phyloP scores from a whole-genome alignment of 2,113 vertebrate genomes.

The Cyprinodon tularosa region DNA sequence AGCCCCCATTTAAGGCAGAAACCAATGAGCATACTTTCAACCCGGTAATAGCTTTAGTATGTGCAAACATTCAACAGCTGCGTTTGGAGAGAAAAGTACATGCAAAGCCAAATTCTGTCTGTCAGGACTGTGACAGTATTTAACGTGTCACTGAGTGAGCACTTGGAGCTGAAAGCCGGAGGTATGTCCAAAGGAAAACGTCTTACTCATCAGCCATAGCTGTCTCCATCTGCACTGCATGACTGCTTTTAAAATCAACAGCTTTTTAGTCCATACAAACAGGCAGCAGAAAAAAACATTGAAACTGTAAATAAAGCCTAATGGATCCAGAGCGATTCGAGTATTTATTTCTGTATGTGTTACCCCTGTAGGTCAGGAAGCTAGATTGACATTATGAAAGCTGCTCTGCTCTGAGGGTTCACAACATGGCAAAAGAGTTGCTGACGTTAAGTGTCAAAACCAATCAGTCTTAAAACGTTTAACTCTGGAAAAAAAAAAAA shows the following conservation, averaged over 20 bases:
- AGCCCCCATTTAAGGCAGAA: background rate
- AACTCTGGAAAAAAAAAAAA: background rate
- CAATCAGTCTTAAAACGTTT: constrained; percentile 9
- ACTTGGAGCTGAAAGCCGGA: constrained; percentile 26
- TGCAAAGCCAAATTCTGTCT: constrained; percentile 13
- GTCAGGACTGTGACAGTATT: constrained; percentile 29
- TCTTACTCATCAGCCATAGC: constrained; percentile 30
- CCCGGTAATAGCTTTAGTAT: constrained; percentile 15
- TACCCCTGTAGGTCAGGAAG: constrained; percentile 32
- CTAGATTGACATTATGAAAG: constrained; percentile 18
- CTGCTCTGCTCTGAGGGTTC: background rate
- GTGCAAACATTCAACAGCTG: constrained; percentile 43
- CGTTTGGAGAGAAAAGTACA: constrained; percentile 9
- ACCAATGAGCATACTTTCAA: constrained; percentile 22
- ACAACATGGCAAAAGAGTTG: background rate
- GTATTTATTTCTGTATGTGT: constrained; percentile 16
- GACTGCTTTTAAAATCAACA: constrained; percentile 45
- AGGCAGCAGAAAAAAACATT: constrained; percentile 26
- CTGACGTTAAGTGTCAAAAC: constrained; percentile 3
- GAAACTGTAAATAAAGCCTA: constrained; percentile 13
- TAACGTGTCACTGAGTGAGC: constrained; percentile 17
- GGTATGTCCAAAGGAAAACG: constrained; percentile 35
- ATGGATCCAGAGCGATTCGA: constrained; percentile 23
- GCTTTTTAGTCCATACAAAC: constrained; percentile 32
- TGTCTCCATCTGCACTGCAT: constrained; percentile 37